Evolutionary conservation across 1,140 invertebrate species (phyloP), one percentile per base, ranked within the genome.

Genomic region (Calliopsis andreniformis): DNA sequence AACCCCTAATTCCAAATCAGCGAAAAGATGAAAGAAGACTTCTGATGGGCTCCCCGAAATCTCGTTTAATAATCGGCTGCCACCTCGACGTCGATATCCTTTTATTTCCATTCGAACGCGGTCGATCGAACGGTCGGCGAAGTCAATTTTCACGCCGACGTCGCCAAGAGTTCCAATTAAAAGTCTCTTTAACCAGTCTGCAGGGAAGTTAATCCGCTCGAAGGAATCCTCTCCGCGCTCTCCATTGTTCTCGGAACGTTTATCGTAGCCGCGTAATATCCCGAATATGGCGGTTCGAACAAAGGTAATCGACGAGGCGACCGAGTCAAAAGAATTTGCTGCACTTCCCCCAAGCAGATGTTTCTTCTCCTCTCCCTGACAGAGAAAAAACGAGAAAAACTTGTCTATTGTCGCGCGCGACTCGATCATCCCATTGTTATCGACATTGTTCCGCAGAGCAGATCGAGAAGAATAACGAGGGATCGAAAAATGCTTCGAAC

Each of bases 101-200:
- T n/a, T n/a, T n/a, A n/a, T n/a, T n/a, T n/a, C n/a, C n/a, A n/a
- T n/a, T n/a, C n/a, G n/a, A n/a, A n/a, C n/a, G n/a, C n/a, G n/a
- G n/a, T n/a, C n/a, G n/a, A n/a, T n/a, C n/a, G n/a, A n/a, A n/a
- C n/a, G n/a, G n/a, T n/a, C n/a, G n/a, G n/a, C n/a, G n/a, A n/a
- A n/a, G n/a, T n/a, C n/a, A 42, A 72, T 72, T 72, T 51, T 51
- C 69, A 28, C 32, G 23, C 58, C 7, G 23, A 12, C 59, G n/a
- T 62, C 51, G n/a, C n/a, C n/a, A 72, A 63, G 69, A 42, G 45
- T 63, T 63, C 69, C 69, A 63, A 72, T 72, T 63, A 63, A 72
- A 63, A 53, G 45, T 72, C 59, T 32, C 43, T 72, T 63, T 28
- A 18, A 7, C 68, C 8, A 61, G 28, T 59, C 35, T 58, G 32